phyloP scores from a whole-genome alignment of 1,140 invertebrate species.

The Macrobrachium nipponense region DNA sequence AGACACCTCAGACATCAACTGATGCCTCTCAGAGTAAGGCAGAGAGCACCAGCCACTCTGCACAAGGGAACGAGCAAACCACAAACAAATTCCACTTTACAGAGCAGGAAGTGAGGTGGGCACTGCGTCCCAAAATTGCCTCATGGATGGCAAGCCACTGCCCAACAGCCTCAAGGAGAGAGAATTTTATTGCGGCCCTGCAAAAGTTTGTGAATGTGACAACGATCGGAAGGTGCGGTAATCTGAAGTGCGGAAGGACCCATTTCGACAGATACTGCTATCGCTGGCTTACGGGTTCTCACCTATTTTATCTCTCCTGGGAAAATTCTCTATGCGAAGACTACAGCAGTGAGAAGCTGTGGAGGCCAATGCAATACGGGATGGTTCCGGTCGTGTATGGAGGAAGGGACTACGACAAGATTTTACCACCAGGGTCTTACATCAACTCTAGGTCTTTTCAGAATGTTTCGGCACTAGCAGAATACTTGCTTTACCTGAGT shows the following conservation, averaged over 20 bases:
- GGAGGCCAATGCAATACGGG: slow-evolving; percentile 49
- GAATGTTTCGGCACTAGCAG: slow-evolving; percentile 59
- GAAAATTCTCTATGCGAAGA: slow-evolving; percentile 51
- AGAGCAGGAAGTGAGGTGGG: slow-evolving; percentile 11
- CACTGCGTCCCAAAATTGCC: slow-evolving; percentile 67
- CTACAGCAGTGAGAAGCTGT: slow-evolving; percentile 49
- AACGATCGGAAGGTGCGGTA: slow-evolving; percentile 77
- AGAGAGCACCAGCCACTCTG: neutral
- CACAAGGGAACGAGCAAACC: slow-evolving; percentile 65
- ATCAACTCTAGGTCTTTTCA: slow-evolving; percentile 63
- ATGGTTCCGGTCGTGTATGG: slow-evolving; percentile 66
- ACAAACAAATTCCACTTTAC: neutral
- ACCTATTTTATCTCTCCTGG: slow-evolving; percentile 43
- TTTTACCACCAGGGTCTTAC: slow-evolving; percentile 63
- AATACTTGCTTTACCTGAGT: slow-evolving; percentile 26
- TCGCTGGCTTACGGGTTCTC: slow-evolving; percentile 29
- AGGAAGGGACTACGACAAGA: slow-evolving; percentile 51
- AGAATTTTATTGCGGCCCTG: slow-evolving; percentile 73
- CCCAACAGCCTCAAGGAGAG: slow-evolving; percentile 70
- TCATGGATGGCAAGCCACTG: slow-evolving; percentile 79
- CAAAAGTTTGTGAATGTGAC: slow-evolving; percentile 74
- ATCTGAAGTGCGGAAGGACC: slow-evolving; percentile 63
- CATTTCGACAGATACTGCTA: slow-evolving; percentile 31
- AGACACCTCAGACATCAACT: too few relatives aligned
- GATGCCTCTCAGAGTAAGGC: neutral